These are phyloP conservation scores for Erynnis tages DNA, from an alignment of 2,888 invertebrate species.

Conservation along the genomic window DNA sequence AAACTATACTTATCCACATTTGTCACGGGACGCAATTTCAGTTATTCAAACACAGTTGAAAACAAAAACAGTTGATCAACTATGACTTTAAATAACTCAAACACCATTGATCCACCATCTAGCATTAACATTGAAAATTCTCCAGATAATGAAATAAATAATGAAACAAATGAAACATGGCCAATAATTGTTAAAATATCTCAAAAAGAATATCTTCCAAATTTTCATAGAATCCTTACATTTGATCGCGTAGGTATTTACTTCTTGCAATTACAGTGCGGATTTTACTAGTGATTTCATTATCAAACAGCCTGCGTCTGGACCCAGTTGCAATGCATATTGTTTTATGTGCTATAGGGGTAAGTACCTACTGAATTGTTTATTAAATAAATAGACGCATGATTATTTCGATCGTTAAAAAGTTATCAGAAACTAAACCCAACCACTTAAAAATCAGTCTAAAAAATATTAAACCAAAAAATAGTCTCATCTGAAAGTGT, in stretches of 20 bases:
- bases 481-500: no score
- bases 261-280: slow-evolving; percentile 59
- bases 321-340: slow-evolving; percentile 51
- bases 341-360: slow-evolving; percentile 63
- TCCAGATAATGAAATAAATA: slow-evolving; percentile 15
- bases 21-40: slow-evolving; percentile 12
- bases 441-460: no score
- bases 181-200: neutral
- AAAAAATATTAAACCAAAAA: no score
- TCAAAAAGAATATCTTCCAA: slow-evolving; percentile 41
- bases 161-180: slow-evolving; percentile 24
- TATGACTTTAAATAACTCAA: no score
- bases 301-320: slow-evolving; percentile 48
- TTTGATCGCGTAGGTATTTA: slow-evolving; percentile 51
- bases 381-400: no score
- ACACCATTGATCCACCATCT: no score
- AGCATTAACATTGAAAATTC: slow-evolving; percentile 30
- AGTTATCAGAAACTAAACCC: no score
- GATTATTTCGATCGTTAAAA: no score
- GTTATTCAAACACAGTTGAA: slow-evolving; percentile 26
- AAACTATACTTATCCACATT: slow-evolving; percentile 21
- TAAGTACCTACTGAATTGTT: slow-evolving; percentile 44
- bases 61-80: slow-evolving; percentile 43
- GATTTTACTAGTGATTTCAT: slow-evolving; percentile 44
- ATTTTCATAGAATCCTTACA: slow-evolving; percentile 52